These are phyloP conservation scores for Erebia ligea DNA, from an alignment of 2,888 invertebrate species.

Conservation along the genomic window DNA sequence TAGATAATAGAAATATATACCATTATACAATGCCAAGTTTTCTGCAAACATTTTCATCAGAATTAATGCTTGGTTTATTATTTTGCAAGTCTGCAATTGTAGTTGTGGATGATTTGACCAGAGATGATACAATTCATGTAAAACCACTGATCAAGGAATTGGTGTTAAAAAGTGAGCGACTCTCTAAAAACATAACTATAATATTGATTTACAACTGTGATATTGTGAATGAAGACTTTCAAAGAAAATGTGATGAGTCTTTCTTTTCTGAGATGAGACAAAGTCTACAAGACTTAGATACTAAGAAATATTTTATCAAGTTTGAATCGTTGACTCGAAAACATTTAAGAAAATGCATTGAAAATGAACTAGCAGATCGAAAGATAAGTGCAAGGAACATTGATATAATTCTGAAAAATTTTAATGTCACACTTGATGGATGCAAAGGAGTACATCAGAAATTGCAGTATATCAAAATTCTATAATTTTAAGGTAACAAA, in stretches of 20 bases:
- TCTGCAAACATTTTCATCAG: conserved; percentile 56
- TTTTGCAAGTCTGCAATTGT: conserved; percentile 63
- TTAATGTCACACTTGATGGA: conserved; percentile 70
- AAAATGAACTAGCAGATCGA: conserved; percentile 54
- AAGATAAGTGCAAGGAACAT: conserved; percentile 48
- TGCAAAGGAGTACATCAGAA: conserved; percentile 77
- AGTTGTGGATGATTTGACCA: conserved; percentile 67
- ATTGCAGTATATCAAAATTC: conserved; percentile 62
- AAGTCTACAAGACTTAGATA: conserved; percentile 53
- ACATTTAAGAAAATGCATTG: conserved; percentile 65
- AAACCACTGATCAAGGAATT: conserved; percentile 53
- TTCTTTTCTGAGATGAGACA: conserved; percentile 52
- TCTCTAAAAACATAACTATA: conserved; percentile 61
- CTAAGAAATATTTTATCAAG: conserved; percentile 56
- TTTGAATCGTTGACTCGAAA: conserved; percentile 60
- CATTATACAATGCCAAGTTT: conserved; percentile 74
- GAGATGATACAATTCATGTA: conserved; percentile 51
- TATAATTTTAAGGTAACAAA: conserved; percentile 30
- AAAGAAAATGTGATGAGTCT: conserved; percentile 58
- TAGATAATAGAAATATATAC: conserved; percentile 65
- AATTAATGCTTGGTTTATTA: conserved; percentile 62
- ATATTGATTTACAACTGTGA: conserved; percentile 71
- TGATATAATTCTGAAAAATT: conserved; percentile 59
- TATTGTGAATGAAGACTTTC: conserved; percentile 48
- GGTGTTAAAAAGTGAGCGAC: conserved; percentile 58